Evolutionary conservation across 2,113 vertebrate species (phyloP), one percentile per base, ranked within the genome.

Genomic region (Catharus bicknelli): DNA sequence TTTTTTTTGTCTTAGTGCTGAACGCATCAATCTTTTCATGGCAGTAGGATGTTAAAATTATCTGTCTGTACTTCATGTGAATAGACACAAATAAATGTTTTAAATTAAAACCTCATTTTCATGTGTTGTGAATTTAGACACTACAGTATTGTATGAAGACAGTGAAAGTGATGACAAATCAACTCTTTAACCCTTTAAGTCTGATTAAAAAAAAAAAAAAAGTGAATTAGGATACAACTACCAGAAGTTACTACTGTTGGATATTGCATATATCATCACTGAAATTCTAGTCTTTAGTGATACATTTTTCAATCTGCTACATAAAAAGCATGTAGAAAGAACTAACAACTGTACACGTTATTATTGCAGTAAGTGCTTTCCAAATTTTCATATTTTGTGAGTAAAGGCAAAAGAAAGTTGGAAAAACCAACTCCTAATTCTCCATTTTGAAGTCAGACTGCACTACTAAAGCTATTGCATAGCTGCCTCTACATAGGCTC

Each of bases 341-440:
- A 48, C 42, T 48, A 69, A 61, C 6, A 77, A 29, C 11, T 57
- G 29, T 23, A 61, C 14, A 23, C n/a, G 9, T 11, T 53, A 54
- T 13, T 43, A 53, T 40, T 40, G 23, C 10, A 38, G 23, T 74
- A 93, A 51, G 8, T 27, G 27, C 36, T 77, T 50, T n/a, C 43
- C 25, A 84, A n/a, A 43, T 64, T 51, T 73, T 54, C 17, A 4
- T 18, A 10, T 55, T 79, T 66, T 50, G 36, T 9, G 7, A 3
- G 8, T 23, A 1, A 2, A 45, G 14, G 7, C 0, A 43, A 26
- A 66, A 62, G 34, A 25, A 48, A 23, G 22, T 25, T 29, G 5
- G 10, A 29, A 34, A 59, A 63, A 23, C 10, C 27, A 45, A 18
- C 7, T 27, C 11, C n/a, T 10, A 55, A 10, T 47, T 86, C 23